Conservation (phyloP, 37 sponge, comb jelly and placozoan genomes). For the Beroe forskalii region DNA sequence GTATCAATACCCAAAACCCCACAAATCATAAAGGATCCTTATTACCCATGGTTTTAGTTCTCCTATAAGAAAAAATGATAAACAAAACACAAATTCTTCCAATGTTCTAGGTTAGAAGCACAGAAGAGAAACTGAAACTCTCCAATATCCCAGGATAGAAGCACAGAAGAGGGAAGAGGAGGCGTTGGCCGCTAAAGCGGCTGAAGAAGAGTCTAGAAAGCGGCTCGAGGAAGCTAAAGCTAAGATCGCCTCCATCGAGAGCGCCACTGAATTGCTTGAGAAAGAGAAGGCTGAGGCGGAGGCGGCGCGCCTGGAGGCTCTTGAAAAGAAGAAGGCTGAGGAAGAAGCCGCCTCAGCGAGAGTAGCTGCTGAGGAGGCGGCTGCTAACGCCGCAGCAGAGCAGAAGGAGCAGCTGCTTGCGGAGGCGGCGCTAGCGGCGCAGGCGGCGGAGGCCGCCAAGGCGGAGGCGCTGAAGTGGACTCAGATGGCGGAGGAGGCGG, state of each 20-base stretch:
- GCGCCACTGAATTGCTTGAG: not conserved
- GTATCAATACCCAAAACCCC: not conserved
- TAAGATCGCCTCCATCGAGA: constrained; percentile 18
- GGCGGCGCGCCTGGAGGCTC: not conserved
- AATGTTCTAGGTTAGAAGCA: too few species aligned
- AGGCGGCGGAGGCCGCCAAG: not conserved
- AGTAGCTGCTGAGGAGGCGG: constrained; percentile 12
- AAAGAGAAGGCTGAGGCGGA: constrained; percentile 21
- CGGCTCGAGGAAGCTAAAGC: constrained; percentile 48
- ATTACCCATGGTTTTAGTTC: too few species aligned
- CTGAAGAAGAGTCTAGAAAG: constrained; percentile 27
- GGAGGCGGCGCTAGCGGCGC: not conserved
- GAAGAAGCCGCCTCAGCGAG: not conserved
- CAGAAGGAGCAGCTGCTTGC: not conserved
- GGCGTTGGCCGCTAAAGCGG: constrained; percentile 17
- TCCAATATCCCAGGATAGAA: not conserved
- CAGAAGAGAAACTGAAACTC: too few species aligned
- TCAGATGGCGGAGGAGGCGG: constrained; percentile 11
- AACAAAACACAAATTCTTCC: too few species aligned
- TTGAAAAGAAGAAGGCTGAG: not conserved
- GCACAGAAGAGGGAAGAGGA: constrained; percentile 2
- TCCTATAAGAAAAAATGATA: too few species aligned
- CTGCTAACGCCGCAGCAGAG: not conserved
- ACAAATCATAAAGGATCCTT: too few species aligned
- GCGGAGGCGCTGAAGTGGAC: constrained; percentile 12